Base-by-base conservation (phyloP, 2,113 vertebrate genomes). In the Sisor rabdophorus region DNA sequence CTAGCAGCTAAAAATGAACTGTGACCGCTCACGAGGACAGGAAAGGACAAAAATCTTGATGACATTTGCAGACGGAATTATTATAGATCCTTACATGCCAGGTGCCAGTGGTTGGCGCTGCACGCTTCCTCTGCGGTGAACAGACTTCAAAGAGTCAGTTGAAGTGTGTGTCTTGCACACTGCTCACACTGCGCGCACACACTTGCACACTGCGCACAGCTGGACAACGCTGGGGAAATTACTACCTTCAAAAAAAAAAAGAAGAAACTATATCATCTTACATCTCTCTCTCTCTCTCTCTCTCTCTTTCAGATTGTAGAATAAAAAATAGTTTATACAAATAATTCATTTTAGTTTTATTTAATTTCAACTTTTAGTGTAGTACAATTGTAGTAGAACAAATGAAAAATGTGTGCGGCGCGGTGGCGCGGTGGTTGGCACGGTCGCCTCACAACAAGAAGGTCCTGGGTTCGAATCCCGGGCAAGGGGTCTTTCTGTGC, bases 101-200 rank as follows among this genome's bases (percentile, higher is more conserved):
- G 88, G 91, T 91, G 90, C 90, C 91, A 88, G 88, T 84, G 83
- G 89, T 90, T 92, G 89, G 85, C 90, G 80, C 90, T 89, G 92
- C 89, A 84, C 85, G 90, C 81, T 79, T 86, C 85, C 87, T 12
- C 75, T 81, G 84, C 80, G 58, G 86, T 89, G 89, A 90, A 91
- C 86, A 91, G 82, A 88, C 91, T 91, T 93, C 91, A 93, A 92
- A 93, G 87, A 82, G 83, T 71, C 55, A 47, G 54, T 44, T 47
- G 54, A 59, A 73, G 71, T 73, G 55, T 73, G 55, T 77, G 54
- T 81, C 67, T 70, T 63, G 78, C 79, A 71, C 56, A 78, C 77
- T n/a, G 80, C 64, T 81, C 83, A 80, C 64, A 83, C 77, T 44
- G 80, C 73, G 79, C 65, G 24, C 64, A 59, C 68, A 63, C 63